Evolutionary conservation across 1,140 invertebrate species (phyloP), one percentile per base, ranked within the genome.

Genomic region (Bombyx mandarina): DNA sequence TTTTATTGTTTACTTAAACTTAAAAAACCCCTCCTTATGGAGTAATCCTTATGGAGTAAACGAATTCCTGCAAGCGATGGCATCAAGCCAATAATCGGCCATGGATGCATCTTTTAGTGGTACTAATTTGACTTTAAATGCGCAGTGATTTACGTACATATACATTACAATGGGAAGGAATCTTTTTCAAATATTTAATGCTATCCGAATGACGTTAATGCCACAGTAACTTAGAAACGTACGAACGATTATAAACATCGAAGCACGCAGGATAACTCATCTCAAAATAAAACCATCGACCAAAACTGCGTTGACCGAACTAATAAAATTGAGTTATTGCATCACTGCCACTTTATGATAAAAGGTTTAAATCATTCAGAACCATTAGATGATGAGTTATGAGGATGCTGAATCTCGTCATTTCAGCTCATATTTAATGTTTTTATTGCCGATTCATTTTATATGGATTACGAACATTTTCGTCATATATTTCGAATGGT

Each of bases 301-400:
- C 74, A 76, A 82, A 79, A 65, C 70, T 70, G 62, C 73, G 77
- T 79, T 82, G 79, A 82, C 82, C 76, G 75, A 65, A 71, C 74
- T 75, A 79, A 85, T 85, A 85, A 85, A 85, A 83, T 71, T 82
- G 80, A 85, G 73, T 82, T 80, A 82, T 80, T 71, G 73, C 74
- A 78, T 80, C 77, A 73, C 75, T 83, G 80, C 75, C 78, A 80
- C 82, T 82, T 83, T 82, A 75, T 77, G 82, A 86, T 86, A 86
- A 83, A 86, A 83, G 77, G 80, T 81, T 85, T 86, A 86, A 86
- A 82, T 84, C 81, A 84, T 81, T 78, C 79, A 75, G 73, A 68
- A 78, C 81, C 81, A 84, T 84, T 86, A 84, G 81, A 82, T 82
- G 79, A 86, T 82, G 82, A 86, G 78, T 84, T 86, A 86, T 82